Conservation (phyloP, 2,888 invertebrate genomes). For the Epinotia demarniana region DNA sequence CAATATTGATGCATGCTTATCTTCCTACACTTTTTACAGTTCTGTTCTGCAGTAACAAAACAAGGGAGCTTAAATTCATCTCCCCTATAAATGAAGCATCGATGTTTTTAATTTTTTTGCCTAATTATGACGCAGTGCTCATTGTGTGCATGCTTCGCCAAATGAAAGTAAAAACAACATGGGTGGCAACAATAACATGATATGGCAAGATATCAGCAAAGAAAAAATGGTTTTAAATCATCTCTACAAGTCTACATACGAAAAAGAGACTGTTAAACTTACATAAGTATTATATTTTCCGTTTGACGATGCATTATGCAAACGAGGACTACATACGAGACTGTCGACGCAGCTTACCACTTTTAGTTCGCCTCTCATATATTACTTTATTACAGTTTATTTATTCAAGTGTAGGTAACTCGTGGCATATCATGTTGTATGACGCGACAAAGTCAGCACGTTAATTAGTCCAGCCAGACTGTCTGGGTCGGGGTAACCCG, state of each 20-base stretch:
- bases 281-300: slow-evolving; percentile 18
- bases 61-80: background rate
- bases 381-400: slow-evolving; percentile 20
- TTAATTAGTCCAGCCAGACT: slow-evolving; percentile 37
- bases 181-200: no score
- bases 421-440: slow-evolving; percentile 16
- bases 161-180: no score
- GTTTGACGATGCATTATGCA: slow-evolving; percentile 10
- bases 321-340: background rate
- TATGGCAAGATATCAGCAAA: background rate
- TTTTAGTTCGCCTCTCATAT: slow-evolving; percentile 26
- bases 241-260: background rate
- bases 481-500: slow-evolving; percentile 38
- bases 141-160: no score
- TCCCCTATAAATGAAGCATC: background rate
- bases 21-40: background rate
- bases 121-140: no score
- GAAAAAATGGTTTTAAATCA: background rate
- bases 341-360: slow-evolving; percentile 17
- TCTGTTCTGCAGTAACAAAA: background rate
- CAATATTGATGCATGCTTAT: background rate
- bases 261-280: background rate
- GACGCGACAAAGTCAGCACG: slow-evolving; percentile 26
- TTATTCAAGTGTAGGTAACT: slow-evolving; percentile 9
- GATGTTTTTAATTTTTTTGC: background rate